Base-by-base conservation (phyloP, 2,888 invertebrate species). In the Alsophila aescularia region DNA sequence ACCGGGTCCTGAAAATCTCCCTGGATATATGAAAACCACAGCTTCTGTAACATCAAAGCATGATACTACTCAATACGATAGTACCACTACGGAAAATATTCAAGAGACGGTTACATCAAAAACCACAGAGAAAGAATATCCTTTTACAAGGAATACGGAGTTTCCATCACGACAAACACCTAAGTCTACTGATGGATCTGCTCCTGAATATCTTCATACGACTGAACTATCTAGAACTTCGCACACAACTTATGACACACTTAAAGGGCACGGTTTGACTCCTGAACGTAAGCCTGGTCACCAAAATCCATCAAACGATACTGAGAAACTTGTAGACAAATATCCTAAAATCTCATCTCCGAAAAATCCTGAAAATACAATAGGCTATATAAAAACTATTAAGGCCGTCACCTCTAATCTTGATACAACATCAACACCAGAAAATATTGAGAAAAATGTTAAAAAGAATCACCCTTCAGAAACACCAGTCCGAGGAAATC, bases 1-100 rank as follows among this genome's bases (percentile, higher is more conserved):
- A 52, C 32, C 49, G 45, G 29, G 48, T 10, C 14, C 47, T 14
- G 43, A 44, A 40, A 66, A 58, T 14, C 49, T 44, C 18, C 54
- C 67, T 6, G 60, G 44, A 21, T 61, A 67, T 48, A 62, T 66
- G 51, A 63, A 62, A 35, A 60, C 63, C 5, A 66, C 62, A 21
- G 62, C 60, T 35, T 63, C 67, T 18, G 40, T 62, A 3, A 62
- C 58, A 10, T 57, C 68, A 2, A 66, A 66, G 29, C 51, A 55
- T 31, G 66, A 70, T 31, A 60, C 57, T 9, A 34, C 47, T 32
- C 31, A 55, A 21, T 47, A 54, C 43, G 37, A 56, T 2, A 41
- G 42, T 18, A 64, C 54, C 13, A 57, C 54, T 14, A 40, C 21
- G 4, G 63, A 75, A 39, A 59, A 67, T 52, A 37, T 60, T 45